Base-by-base conservation (phyloP, 1,140 invertebrate genomes). In the Drosophila malerkotliana region DNA sequence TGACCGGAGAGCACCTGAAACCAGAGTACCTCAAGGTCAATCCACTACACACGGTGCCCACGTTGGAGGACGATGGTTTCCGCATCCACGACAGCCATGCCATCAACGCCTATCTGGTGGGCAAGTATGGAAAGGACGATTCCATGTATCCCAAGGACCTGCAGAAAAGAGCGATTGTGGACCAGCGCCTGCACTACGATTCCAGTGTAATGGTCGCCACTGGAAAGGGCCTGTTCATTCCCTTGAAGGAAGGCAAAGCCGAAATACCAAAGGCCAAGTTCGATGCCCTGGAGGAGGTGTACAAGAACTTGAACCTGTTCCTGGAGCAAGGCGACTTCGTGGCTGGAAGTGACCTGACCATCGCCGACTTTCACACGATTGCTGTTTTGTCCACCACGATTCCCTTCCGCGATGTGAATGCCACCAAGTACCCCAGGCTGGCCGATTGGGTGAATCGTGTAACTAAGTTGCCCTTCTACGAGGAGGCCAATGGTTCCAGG, bases 321-420 rank as follows among this genome's bases (percentile, higher is more conserved):
- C 77, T 95, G n/a, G 85, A 92, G 12, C 92, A 85, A 0, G 89
- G 73, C 9, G 72, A 91, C 8, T 95, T 93, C 84, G 61, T 94
- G 7, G 94, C 93, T 12, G 94, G 94, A 0, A 92, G 93, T 5
- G 66, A 92, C 8, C 61, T 95, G n/a, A 95, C 95, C 0, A 92
- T 96, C 39, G 95, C 95, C 24, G 95, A 95, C 74, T 93, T 94
- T 26, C 92, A 92, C 47, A 92, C 93, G 37, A 77, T 92, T 2
- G 79, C 92, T 2, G 85, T 71, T 30, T 92, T 71, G 18, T 79
- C 72, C 62, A 37, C 34, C 3, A 37, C 34, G 10, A 37, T 37
- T n/a, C 34, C 74, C 2, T 83, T 85, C 54, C 39, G 89, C 12
- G 72, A 78, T 0, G 73, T 92, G 44, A 89, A 92, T 63, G 48